Base-by-base conservation (phyloP, 2,113 vertebrate genomes). In the Psittacara wagleri region DNA sequence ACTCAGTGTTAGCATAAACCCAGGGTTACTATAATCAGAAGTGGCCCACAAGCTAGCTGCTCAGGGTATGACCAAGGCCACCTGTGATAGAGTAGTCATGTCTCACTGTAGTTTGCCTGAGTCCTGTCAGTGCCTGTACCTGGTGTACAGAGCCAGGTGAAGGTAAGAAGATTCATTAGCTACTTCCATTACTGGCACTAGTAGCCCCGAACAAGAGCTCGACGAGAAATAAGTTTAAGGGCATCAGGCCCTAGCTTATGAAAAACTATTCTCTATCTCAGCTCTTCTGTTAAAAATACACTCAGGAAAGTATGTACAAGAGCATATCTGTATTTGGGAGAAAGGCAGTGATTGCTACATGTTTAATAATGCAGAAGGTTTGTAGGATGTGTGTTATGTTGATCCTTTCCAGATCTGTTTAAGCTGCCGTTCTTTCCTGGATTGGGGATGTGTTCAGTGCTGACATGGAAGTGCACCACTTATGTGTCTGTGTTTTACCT, bases 381-480 rank as follows among this genome's bases (percentile, higher is more conserved):
- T 51, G 43, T 55, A 48, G 61, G 76, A n/a, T 77, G 23, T 43
- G 62, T 85, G 44, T 59, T 46, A 27, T 4, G 8, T 8, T 33
- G 85, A 55, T 88, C 2, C 13, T 44, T 78, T 84, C 48, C 72
- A 76, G 80, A 92, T 79, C 41, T 35, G 25, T 82, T 89, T 73
- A 85, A 96, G 96, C 96, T 97, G 96, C 95, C 96, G 9, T 96
- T 97, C 67, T 90, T 96, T 94, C 74, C 62, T 92, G 78, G 81
- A 5, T 49, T 73, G 41, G 70, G 41, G 4, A 77, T 89, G 77
- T 93, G 66, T 41, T 57, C 10, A 35, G 73, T 55, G 85, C 59
- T 73, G 8, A 4, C 0, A 0, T 31, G 20, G 46, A 83, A 70
- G 83, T 81, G 28, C 72, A n/a, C 37, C 41, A 11, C 5, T 81